Conservation (phyloP, 2,888 invertebrate genomes). For the Amblyjoppa fuscipennis region DNA sequence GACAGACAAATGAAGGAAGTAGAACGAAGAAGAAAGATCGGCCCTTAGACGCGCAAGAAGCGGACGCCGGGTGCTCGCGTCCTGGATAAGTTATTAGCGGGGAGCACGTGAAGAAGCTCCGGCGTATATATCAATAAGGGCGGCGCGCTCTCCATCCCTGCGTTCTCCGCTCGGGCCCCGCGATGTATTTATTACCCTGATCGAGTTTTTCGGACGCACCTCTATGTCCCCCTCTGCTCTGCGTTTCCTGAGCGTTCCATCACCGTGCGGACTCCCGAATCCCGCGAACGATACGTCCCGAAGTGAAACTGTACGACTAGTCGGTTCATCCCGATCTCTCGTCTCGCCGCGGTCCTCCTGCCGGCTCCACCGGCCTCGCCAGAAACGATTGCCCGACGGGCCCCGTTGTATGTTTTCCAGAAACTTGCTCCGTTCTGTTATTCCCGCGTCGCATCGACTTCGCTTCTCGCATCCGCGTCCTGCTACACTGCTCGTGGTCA, state of each 20-base stretch:
- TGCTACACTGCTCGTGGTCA: slow-evolving; percentile 14
- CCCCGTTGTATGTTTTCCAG: slow-evolving; percentile 20
- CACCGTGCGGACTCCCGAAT: slow-evolving; percentile 50
- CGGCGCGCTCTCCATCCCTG: slow-evolving; percentile 54
- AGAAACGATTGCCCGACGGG: slow-evolving; percentile 9
- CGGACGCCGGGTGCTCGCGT: slow-evolving; percentile 75
- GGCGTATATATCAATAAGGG: slow-evolving; percentile 81
- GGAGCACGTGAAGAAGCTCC: slow-evolving; percentile 68
- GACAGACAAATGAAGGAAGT: slow-evolving; percentile 31
- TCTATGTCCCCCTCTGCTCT: slow-evolving; percentile 15
- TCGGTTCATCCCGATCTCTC: slow-evolving; percentile 24
- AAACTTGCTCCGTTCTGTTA: slow-evolving; percentile 44
- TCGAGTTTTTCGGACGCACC: slow-evolving; percentile 71
- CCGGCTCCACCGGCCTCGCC: not conserved
- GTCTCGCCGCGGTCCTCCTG: slow-evolving; percentile 20
- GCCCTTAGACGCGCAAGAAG: slow-evolving; percentile 82
- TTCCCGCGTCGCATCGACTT: slow-evolving; percentile 11
- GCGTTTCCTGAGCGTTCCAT: slow-evolving; percentile 45
- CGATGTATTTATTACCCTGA: slow-evolving; percentile 78
- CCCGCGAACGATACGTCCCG: slow-evolving; percentile 9
- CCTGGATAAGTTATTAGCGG: slow-evolving; percentile 83
- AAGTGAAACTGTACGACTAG: slow-evolving; percentile 41
- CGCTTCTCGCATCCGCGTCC: slow-evolving; percentile 22
- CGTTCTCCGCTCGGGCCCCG: slow-evolving; percentile 40
- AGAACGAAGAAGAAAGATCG: slow-evolving; percentile 60